phyloP scores from a whole-genome alignment of 2,113 vertebrate genomes.

The Ammodramus savannarum region DNA sequence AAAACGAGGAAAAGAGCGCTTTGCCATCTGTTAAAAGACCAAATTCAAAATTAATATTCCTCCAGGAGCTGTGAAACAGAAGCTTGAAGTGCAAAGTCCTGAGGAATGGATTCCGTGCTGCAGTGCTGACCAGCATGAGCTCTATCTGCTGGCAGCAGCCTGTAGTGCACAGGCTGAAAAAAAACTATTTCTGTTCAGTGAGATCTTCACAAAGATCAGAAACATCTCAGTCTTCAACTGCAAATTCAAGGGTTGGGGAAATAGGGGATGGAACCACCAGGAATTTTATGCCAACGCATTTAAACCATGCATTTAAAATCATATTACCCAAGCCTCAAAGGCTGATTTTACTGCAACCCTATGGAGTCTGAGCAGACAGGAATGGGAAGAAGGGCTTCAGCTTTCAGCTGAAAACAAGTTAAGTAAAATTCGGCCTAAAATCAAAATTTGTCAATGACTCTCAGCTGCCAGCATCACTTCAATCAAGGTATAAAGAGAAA shows the following conservation, averaged over 20 bases:
- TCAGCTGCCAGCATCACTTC: background rate
- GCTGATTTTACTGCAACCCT: background rate
- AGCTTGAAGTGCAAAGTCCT: background rate
- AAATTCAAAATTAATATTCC: background rate
- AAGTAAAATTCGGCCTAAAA: background rate
- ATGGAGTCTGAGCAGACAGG: background rate
- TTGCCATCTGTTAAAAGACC: background rate
- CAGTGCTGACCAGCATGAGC: background rate
- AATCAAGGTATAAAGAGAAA: background rate
- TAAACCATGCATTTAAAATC: background rate
- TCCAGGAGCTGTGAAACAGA: background rate
- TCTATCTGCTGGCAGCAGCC: slow-evolving; percentile 20
- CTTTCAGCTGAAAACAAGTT: background rate
- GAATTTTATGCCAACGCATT: background rate
- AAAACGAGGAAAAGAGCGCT: background rate
- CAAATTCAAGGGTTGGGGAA: background rate
- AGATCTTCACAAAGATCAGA: background rate
- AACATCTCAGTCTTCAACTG: background rate
- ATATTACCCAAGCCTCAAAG: background rate
- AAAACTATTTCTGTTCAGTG: rapidly evolving
- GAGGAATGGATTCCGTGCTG: background rate
- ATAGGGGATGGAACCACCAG: too few relatives aligned
- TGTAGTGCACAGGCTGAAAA: background rate
- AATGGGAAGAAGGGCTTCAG: background rate
- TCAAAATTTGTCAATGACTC: background rate